phyloP scores from a whole-genome alignment of 2,113 vertebrate genomes.

The Rhea americana region DNA sequence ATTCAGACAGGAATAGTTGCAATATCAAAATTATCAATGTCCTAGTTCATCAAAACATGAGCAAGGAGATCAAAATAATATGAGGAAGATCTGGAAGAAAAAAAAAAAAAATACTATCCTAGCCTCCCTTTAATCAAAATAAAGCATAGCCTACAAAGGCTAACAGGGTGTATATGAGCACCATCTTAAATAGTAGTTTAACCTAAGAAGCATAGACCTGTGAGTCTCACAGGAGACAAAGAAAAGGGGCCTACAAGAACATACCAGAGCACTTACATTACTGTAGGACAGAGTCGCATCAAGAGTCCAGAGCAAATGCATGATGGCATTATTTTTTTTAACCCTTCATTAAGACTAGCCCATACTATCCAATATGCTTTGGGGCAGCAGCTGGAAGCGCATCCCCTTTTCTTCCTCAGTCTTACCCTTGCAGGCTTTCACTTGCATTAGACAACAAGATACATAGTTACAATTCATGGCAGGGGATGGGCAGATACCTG shows the following conservation, averaged over 20 bases:
- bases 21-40: neutral
- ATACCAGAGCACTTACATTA: neutral
- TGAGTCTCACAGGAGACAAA: neutral
- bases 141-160: neutral
- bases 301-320: neutral
- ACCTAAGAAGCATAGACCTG: neutral
- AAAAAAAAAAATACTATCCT: too few relatives aligned
- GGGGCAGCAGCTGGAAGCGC: neutral
- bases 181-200: neutral
- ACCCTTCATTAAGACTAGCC: neutral
- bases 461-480: neutral
- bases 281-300: neutral
- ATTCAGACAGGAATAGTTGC: neutral
- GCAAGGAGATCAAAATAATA: neutral
- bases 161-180: neutral
- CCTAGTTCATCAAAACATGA: neutral
- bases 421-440: neutral
- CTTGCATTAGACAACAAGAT: fast-evolving
- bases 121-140: neutral
- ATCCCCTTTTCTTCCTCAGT: neutral
- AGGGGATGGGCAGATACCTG: neutral
- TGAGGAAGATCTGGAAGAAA: neutral
- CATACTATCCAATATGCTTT: neutral
- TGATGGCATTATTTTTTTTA: neutral
- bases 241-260: neutral